Evolutionary conservation across 2,797 vertebrate species (phyloP).

Genomic region (Crocodylus rhombifer): DNA sequence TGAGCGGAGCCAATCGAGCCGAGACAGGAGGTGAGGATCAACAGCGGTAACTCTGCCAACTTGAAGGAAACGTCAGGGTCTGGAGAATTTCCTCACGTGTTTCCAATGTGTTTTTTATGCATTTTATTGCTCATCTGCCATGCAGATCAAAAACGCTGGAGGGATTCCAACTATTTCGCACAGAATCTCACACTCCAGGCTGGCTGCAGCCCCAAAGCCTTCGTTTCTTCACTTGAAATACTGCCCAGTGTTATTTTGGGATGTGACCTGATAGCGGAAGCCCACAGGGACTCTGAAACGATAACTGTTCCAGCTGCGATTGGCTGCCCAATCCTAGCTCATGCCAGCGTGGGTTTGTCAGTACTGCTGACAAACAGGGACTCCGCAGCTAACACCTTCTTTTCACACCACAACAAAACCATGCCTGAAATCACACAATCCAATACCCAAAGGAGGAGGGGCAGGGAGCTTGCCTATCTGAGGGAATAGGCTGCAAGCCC

Average conservation of each 20-base stretch:
- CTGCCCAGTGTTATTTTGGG: slow-evolving; percentile 96
- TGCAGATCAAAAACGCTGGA: slow-evolving; percentile 90
- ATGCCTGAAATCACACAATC: slow-evolving; percentile 60
- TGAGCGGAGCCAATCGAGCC: slow-evolving; percentile 43
- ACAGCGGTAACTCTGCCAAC: slow-evolving; percentile 80
- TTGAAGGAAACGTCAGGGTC: slow-evolving; percentile 81
- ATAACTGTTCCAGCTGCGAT: slow-evolving; percentile 82
- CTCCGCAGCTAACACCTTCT: slow-evolving; percentile 74
- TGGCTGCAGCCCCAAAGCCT: slow-evolving; percentile 93
- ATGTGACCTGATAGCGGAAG: slow-evolving; percentile 94
- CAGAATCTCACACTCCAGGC: slow-evolving; percentile 94
- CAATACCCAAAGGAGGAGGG: not conserved
- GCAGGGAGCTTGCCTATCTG: not conserved
- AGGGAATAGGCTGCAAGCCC: slow-evolving; percentile 49
- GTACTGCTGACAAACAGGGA: slow-evolving; percentile 71
- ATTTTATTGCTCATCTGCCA: slow-evolving; percentile 96
- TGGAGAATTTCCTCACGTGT: slow-evolving; percentile 86
- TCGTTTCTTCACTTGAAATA: slow-evolving; percentile 95
- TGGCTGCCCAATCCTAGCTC: slow-evolving; percentile 69
- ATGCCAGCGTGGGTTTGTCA: slow-evolving; percentile 79
- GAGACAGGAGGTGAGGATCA: slow-evolving; percentile 74
- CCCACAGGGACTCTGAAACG: slow-evolving; percentile 89
- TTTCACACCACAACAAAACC: slow-evolving; percentile 75
- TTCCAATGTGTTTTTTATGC: slow-evolving; percentile 90
- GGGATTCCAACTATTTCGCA: slow-evolving; percentile 93